These are phyloP conservation scores for Plagiodera versicolora DNA, from an alignment of 2,888 invertebrate genomes.

Conservation along the genomic window DNA sequence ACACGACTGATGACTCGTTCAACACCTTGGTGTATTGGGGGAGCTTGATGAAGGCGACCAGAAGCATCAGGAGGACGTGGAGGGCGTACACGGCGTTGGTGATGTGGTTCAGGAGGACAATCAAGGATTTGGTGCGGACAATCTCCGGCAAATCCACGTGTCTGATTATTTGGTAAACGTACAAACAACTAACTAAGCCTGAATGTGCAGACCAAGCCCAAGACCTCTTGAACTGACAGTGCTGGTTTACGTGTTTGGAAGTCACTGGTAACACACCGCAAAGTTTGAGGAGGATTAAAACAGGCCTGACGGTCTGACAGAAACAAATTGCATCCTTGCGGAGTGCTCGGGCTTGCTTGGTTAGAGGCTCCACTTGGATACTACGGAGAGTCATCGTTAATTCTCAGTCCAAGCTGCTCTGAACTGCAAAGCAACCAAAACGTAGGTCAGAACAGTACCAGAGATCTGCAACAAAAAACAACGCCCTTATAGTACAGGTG, in stretches of 20 bases:
- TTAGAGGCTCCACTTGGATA: not conserved
- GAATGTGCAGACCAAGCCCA: slow-evolving; percentile 45
- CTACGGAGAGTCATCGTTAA: not conserved
- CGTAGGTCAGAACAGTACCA: slow-evolving; percentile 41
- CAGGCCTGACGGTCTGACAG: not conserved
- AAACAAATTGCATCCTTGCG: not conserved
- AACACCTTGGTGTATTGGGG: slow-evolving; percentile 43
- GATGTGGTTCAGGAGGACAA: slow-evolving; percentile 43
- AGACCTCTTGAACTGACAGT: slow-evolving; percentile 45
- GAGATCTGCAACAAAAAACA: slow-evolving; percentile 36
- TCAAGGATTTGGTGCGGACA: slow-evolving; percentile 40
- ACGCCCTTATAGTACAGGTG: too few species aligned
- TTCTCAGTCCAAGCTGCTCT: slow-evolving; percentile 30
- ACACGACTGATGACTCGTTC: slow-evolving; percentile 40
- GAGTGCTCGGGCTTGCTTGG: not conserved
- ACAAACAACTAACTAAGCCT: slow-evolving; percentile 34
- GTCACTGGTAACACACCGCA: not conserved
- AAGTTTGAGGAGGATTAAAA: not conserved
- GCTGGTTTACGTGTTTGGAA: not conserved
- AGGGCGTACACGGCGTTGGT: slow-evolving; percentile 45
- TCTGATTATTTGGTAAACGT: slow-evolving; percentile 20
- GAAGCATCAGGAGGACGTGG: too few species aligned
- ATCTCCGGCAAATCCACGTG: slow-evolving; percentile 40
- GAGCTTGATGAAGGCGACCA: slow-evolving; percentile 39
- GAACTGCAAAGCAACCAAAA: slow-evolving; percentile 42